These are phyloP conservation scores for Anolis carolinensis DNA, from an alignment of 2,113 vertebrate species.

Conservation along the genomic window DNA sequence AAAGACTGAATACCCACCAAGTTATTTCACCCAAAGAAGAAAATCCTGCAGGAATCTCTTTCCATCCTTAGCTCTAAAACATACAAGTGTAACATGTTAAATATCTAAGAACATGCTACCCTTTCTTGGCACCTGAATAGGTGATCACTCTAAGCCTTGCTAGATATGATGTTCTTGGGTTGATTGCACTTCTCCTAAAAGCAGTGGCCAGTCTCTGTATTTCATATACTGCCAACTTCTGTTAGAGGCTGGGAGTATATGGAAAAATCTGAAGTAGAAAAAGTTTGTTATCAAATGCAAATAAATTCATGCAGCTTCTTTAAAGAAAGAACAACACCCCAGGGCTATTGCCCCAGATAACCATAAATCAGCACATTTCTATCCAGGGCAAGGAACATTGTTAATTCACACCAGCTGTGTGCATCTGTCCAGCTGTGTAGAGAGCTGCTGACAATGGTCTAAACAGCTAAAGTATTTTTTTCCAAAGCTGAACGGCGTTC, in stretches of 20 bases:
- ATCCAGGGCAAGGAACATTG: not conserved
- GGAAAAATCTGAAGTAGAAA: not conserved
- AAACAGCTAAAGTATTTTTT: not conserved
- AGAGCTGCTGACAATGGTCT: not conserved
- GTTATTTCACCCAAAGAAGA: too few relatives aligned
- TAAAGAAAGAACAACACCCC: not conserved
- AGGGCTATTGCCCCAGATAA: not conserved
- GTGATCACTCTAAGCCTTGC: not conserved
- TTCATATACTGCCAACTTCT: not conserved
- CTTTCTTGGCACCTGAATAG: not conserved
- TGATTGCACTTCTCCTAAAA: not conserved
- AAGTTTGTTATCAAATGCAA: not conserved
- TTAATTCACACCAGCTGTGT: conserved; percentile 10
- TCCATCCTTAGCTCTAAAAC: too few relatives aligned
- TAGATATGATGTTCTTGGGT: not conserved
- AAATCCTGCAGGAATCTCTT: too few relatives aligned
- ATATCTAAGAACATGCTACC: too few relatives aligned
- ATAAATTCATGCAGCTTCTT: not conserved
- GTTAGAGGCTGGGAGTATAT: not conserved
- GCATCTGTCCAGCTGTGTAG: not conserved
- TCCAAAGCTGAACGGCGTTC: not conserved
- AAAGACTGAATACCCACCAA: too few relatives aligned
- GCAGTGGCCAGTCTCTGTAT: too few relatives aligned
- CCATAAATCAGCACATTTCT: conserved; percentile 10
- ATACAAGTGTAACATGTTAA: too few relatives aligned